phyloP scores from a whole-genome alignment of 2,797 vertebrate genomes.

The Gobio occitaniae region DNA sequence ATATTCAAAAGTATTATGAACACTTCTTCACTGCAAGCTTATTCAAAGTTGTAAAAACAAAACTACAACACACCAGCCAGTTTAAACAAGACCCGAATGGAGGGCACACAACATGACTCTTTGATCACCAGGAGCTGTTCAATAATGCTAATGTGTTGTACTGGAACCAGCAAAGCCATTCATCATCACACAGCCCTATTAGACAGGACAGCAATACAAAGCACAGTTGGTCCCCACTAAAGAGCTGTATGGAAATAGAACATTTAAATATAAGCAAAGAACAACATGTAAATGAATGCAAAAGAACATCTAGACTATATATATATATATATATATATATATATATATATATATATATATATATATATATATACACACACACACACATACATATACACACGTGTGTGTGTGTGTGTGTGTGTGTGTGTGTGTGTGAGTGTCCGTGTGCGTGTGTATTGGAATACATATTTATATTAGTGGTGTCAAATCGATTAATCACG shows the following conservation, averaged over 20 bases:
- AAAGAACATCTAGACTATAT: too few relatives aligned
- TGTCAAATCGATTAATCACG: too few relatives aligned
- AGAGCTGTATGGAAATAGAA: neutral
- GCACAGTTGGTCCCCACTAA: constrained; percentile 15
- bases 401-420: too few relatives aligned
- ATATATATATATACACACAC: too few relatives aligned
- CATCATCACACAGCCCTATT: constrained; percentile 64
- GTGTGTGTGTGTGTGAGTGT: too few relatives aligned
- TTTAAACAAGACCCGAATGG: constrained; percentile 54
- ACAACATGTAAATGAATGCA: too few relatives aligned
- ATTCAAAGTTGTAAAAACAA: constrained; percentile 41
- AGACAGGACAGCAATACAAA: constrained; percentile 63
- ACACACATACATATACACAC: too few relatives aligned
- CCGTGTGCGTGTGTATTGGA: too few relatives aligned
- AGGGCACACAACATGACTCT: constrained; percentile 47
- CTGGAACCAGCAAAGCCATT: constrained; percentile 61
- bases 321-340: too few relatives aligned
- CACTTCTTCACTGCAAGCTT: constrained; percentile 7
- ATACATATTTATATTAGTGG: too few relatives aligned
- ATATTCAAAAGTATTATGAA: constrained; percentile 29
- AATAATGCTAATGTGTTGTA: constrained; percentile 69
- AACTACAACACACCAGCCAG: constrained; percentile 42
- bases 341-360: too few relatives aligned
- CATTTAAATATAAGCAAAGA: constrained; percentile 17
- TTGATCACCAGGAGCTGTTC: constrained; percentile 63